Percentiles rank a stretch among this genome's conserved stretches.
Evolutionary conservation across 2,888 invertebrate species (phyloP).

Genomic region (Baronia brevicornis): DNA sequence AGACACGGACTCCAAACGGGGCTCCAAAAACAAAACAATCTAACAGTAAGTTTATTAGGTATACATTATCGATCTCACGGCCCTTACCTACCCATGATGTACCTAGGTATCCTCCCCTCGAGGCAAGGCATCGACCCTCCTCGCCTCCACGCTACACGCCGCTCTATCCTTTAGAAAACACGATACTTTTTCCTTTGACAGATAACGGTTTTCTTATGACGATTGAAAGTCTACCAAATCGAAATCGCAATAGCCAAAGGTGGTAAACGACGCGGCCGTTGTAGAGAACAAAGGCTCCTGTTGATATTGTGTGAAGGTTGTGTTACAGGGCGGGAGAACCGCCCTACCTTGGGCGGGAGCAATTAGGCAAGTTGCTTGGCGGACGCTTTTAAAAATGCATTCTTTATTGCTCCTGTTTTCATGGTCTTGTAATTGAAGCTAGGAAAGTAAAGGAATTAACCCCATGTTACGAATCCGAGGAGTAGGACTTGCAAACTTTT

Average conservation of each 20-base stretch:
- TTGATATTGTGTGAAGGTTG: slow-evolving; percentile 30
- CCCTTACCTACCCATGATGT: slow-evolving; percentile 65
- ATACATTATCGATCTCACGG: slow-evolving; percentile 53
- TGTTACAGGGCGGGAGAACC: slow-evolving; percentile 48
- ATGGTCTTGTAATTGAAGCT: slow-evolving; percentile 30
- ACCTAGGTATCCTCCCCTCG: slow-evolving; percentile 41
- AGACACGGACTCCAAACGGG: slow-evolving; percentile 18
- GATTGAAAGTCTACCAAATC: slow-evolving; percentile 54
- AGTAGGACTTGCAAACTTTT: slow-evolving; percentile 2
- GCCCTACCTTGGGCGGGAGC: slow-evolving; percentile 62
- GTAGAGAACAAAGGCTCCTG: slow-evolving; percentile 51
- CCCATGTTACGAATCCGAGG: slow-evolving; percentile 5
- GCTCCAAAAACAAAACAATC: slow-evolving; percentile 45
- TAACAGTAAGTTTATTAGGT: slow-evolving; percentile 41
- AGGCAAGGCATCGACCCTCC: slow-evolving; percentile 42
- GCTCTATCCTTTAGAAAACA: slow-evolving; percentile 29
- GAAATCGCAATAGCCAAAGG: slow-evolving; percentile 56
- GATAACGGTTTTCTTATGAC: slow-evolving; percentile 50
- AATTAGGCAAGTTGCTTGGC: slow-evolving; percentile 49
- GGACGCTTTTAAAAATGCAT: slow-evolving; percentile 54
- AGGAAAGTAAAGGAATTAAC: slow-evolving; percentile 15
- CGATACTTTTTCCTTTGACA: slow-evolving; percentile 47
- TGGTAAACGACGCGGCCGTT: slow-evolving; percentile 48
- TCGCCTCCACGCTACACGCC: slow-evolving; percentile 24
- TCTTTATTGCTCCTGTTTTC: slow-evolving; percentile 44